Base-by-base conservation (phyloP, 2,797 vertebrate species). In the Uromys caudimaculatus region DNA sequence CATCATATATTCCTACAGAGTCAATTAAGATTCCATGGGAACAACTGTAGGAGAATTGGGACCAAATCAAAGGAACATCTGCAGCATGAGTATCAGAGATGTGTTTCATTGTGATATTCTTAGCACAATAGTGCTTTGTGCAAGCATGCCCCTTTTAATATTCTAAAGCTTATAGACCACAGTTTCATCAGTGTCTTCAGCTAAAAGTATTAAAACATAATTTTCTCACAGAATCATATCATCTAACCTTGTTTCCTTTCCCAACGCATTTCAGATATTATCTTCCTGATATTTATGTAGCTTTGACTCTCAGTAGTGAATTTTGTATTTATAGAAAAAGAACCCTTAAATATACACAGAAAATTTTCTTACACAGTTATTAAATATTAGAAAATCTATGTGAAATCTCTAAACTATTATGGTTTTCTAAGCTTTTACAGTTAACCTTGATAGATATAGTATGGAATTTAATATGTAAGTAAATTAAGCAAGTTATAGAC, bases 401-500 rank as follows among this genome's bases (percentile, higher is more conserved):
- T 67, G 1, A 87, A 58, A 79, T 93, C 67, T 93, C 56, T 89
- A 75, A 89, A 81, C 0, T 82, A 73, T 62, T 86, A 6, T 54
- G 16, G 0, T 64, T 95, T 93, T 38, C 24, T 24, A 29, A 87
- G 0, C 35, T 62, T 75, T 73, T 83, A 16, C 50, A 8, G 4
- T 78, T 93, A 58, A 71, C 2, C 67, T 73, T 89, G 9, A 83
- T 64, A 87, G 17, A 19, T 84, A 41, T 5, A 44, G 56, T 82
- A 85, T 24, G 52, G n/a, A 29, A 77, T 41, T 24, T 44, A 84
- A 62, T 19, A 38, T 0, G 12, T 64, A 94, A 47, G 0, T 69
- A 93, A 5, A 91, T 78, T 89, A 87, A 89, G 82, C 44, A 93
- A 56, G 27, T 56, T 86, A 93, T 81, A 52, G 24, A 16, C 79